Evolutionary conservation across 2,888 invertebrate genomes (phyloP).

Genomic region (Norana najaformis): DNA sequence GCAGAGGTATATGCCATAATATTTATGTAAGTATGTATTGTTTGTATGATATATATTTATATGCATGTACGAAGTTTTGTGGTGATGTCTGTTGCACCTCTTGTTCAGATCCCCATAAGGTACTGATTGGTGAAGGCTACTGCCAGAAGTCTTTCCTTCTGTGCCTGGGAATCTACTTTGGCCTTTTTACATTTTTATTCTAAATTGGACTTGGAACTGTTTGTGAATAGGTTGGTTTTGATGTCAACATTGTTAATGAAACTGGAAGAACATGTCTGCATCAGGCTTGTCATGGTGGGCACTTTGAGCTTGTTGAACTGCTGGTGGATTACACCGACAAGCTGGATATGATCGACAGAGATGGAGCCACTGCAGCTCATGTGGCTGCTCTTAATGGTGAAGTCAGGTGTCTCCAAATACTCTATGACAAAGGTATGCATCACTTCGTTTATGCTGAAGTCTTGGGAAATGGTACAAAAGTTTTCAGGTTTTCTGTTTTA

Average conservation of each 20-base stretch:
- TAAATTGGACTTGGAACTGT: neutral
- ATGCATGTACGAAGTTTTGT: neutral
- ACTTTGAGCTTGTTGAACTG: neutral
- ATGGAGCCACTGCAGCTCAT: constrained; percentile 14
- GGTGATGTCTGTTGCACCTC: too few species aligned
- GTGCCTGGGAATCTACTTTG: too few species aligned
- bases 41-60: neutral
- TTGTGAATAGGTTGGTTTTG: constrained; percentile 17
- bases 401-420: neutral
- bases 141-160: neutral
- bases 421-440: neutral
- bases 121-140: neutral
- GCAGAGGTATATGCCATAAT: neutral
- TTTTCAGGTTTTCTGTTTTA: neutral
- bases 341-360: constrained; percentile 13
- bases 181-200: neutral
- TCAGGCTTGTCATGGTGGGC: constrained; percentile 10
- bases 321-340: constrained; percentile 18
- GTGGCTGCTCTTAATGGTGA: constrained; percentile 17
- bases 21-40: neutral
- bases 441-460: neutral
- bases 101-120: neutral
- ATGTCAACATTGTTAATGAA: neutral
- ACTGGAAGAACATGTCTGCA: constrained; percentile 20
- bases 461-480: too few species aligned